Base-by-base conservation (phyloP, 2,797 vertebrate species). In the Paratrypauchen microcephalus region DNA sequence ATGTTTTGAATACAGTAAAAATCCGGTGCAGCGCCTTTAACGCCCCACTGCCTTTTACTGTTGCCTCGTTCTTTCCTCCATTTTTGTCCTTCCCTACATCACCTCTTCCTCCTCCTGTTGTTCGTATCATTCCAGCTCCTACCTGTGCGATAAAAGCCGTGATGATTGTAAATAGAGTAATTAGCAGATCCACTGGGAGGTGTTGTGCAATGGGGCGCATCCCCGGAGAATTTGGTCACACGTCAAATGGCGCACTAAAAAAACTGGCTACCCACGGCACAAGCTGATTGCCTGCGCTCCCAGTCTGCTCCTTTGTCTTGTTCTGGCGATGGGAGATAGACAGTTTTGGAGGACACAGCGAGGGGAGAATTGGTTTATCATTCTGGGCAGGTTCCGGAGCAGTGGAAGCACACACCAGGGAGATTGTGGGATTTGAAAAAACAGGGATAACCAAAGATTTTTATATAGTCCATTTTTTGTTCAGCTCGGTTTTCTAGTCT, bases 111-210 rank as follows among this genome's bases (percentile, higher is more conserved):
- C 54, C 21, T 65, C 26, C 2, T 45, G 70, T 54, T 39, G 36
- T 69, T 57, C 12, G 65, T 74, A 58, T 54, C 54, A 72, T 65
- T 64, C 61, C 79, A 65, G 65, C 73, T 74, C 78, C 75, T 84
- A 72, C 66, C 82, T 77, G 86, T 65, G n/a, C 92, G 92, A 94
- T 95, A 93, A 91, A 93, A 92, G 92, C 9, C 30, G 90, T 88
- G 93, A 94, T 90, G 91, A 92, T 78, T 90, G 87, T 87, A 87
- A 92, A 91, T 94, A 92, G 91, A 93, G 89, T 92, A 93, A 96
- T 97, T 96, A 95, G 93, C 83, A 73, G 83, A 75, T 90, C 92
- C 93, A 71, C 59, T 88, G 93, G 93, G 94, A 94, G 88, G 82
- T 80, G 84, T 87, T 84, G 74, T 80, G 81, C 78, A 75, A 74